Conservation (phyloP, 2,888 invertebrate species). For the Pyrrhosoma nymphula region DNA sequence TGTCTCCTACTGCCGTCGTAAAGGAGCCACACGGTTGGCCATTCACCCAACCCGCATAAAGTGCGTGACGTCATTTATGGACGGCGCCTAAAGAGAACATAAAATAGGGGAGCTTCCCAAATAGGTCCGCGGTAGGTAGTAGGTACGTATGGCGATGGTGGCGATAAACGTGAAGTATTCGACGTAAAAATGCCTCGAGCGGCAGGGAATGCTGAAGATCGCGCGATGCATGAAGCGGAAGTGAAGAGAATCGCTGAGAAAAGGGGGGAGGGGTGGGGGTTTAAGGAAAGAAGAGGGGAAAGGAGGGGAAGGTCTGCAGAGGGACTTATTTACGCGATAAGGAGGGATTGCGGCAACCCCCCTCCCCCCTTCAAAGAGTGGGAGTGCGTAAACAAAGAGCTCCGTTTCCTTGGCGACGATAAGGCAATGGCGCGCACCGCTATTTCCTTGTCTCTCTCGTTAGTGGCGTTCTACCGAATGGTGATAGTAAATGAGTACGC, state of each 20-base stretch:
- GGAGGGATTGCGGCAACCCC: neutral
- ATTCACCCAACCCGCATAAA: no score
- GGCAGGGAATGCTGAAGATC: neutral
- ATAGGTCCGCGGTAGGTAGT: no score
- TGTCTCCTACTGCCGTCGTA: no score
- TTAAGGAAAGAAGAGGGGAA: neutral
- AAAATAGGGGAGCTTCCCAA: no score
- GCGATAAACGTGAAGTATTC: no score
- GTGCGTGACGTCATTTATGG: no score
- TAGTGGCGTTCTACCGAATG: neutral
- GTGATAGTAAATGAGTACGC: neutral
- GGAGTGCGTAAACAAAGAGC: neutral
- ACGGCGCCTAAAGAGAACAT: no score
- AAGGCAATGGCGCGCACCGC: neutral
- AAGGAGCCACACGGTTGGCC: no score
- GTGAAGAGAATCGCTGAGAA: neutral
- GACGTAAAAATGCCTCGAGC: no score
- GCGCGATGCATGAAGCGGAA: neutral
- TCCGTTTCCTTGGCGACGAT: neutral
- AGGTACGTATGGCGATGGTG: no score
- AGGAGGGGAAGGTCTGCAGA: neutral
- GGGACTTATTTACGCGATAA: neutral
- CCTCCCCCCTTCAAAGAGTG: neutral
- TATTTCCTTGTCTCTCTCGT: neutral
- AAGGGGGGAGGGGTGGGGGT: neutral